Percentiles rank a stretch among this genome's conserved stretches.
phyloP scores from a whole-genome alignment of 2,113 vertebrate species.

The Nesoenas mayeri region DNA sequence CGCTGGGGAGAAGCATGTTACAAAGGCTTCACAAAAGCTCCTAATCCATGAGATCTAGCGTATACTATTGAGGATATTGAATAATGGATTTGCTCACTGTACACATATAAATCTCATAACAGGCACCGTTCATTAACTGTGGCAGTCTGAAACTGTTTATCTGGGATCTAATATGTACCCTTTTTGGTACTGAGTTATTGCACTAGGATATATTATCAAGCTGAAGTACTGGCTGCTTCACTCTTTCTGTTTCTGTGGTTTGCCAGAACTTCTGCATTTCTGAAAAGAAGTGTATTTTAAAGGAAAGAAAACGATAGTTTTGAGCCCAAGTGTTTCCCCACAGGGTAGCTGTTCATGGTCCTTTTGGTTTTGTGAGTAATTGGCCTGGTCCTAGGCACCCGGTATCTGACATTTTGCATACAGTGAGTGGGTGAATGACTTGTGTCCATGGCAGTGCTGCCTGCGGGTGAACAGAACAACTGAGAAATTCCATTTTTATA shows the following conservation, averaged over 20 bases:
- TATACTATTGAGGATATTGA: not conserved
- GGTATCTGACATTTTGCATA: not conserved
- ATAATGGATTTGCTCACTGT: not conserved
- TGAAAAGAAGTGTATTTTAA: conserved; percentile 1
- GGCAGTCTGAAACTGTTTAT: not conserved
- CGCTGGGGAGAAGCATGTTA: not conserved
- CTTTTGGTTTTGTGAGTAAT: conserved; percentile 8
- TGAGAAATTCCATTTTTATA: conserved; percentile 21
- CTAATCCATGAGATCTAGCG: not conserved
- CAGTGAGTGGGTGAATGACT: not conserved
- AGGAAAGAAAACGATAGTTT: not conserved
- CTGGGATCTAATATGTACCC: not conserved
- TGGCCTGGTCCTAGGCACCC: not conserved
- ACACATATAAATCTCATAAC: not conserved
- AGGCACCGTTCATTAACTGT: not conserved
- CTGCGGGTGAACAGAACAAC: not conserved
- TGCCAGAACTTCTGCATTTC: conserved; percentile 31
- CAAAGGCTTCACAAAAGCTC: not conserved
- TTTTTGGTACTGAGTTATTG: not conserved
- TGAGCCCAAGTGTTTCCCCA: conserved; percentile 10
- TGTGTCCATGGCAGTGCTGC: not conserved
- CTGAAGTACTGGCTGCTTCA: not conserved
- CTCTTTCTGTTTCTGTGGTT: conserved; percentile 35
- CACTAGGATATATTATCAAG: not conserved
- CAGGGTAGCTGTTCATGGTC: not conserved